Evolutionary conservation across 30 jellyfish, hydroid and myxozoan genomes (phyloP), one percentile per base, ranked within the genome.

Genomic region (Cassiopea andromeda): DNA sequence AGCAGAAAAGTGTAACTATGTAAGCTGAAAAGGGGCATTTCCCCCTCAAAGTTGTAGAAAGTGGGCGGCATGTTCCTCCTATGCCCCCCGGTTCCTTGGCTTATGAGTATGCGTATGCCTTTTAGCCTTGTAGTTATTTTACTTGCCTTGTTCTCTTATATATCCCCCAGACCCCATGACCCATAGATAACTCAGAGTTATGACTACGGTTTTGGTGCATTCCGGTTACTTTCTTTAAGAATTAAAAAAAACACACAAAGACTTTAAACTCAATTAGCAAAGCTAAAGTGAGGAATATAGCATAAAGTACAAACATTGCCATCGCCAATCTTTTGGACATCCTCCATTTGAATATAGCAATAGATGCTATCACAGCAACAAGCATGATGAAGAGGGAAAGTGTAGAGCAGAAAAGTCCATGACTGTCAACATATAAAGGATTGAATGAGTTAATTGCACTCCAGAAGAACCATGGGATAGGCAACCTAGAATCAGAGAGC

Each of bases 351-450:
- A 88, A 87, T 57, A 88, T 9, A 6, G 97, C 97, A 49, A 93
- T 93, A 47, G 95, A 75, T 61, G 88, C 78, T 50, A 93, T 73
- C 14, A 93, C 98, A 2, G 97, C 83, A n/a, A 93, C 80, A 59
- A 93, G 86, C 98, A 93, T 93, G 3, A 93, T 48, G 69, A 93
- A 93, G 44, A 93, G 89, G 12, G 88, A 90, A 43, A 93, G 46
- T 44, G 97, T 89, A 47, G 98, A 93, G 80, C 98, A 93, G 74
- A 93, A 93, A 61, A 93, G 80, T 13, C 98, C 98, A 3, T 64
- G 69, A 78, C 92, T 89, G 46, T 75, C 85, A 48, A 93, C 98
- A 12, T 1, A 9, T 72, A 73, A 75, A 1, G 97, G 90, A n/a
- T 50, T 48, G 74, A 83, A 77, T 27, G 93, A 78, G 57, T 93